A percentile compares a stretch with the other conserved stretches of the same genome.
Evolutionary conservation across 2,888 invertebrate genomes (phyloP).

Genomic region (Macrophya annulata): DNA sequence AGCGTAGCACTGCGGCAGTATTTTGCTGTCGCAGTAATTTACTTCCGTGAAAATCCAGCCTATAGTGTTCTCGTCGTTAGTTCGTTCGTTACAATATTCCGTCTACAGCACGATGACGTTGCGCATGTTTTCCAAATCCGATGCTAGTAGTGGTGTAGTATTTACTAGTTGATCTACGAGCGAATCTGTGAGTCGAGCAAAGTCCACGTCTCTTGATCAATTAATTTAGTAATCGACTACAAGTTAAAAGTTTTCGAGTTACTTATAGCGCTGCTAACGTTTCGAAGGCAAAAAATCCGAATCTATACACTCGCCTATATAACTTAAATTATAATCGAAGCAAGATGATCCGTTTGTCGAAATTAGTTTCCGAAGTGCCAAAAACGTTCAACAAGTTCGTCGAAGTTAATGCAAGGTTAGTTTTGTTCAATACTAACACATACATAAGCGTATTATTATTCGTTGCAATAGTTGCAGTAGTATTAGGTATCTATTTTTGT

Average conservation of each 20-base stretch:
- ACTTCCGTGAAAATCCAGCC: no score
- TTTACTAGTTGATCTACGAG: background rate
- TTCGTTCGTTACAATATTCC: no score
- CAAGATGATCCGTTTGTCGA: conserved; percentile 64
- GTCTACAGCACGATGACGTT: background rate
- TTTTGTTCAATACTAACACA: background rate
- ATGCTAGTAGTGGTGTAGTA: background rate
- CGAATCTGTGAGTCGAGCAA: background rate
- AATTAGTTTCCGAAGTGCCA: conserved; percentile 59
- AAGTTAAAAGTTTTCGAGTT: background rate
- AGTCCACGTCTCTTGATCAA: background rate
- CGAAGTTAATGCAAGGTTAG: conserved; percentile 65
- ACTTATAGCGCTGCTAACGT: background rate
- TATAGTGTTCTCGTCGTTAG: no score
- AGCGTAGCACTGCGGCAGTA: no score
- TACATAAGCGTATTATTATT: no score
- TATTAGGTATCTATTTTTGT: no score
- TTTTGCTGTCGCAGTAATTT: no score
- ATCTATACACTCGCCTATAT: background rate
- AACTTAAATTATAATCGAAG: conserved; percentile 63
- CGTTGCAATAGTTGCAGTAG: no score
- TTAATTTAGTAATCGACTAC: background rate
- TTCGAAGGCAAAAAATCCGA: background rate
- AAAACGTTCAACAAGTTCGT: conserved; percentile 64
- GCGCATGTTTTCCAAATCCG: background rate